These are phyloP conservation scores for Bubo scandiacus DNA, from an alignment of 2,113 vertebrate genomes.

Conservation along the genomic window DNA sequence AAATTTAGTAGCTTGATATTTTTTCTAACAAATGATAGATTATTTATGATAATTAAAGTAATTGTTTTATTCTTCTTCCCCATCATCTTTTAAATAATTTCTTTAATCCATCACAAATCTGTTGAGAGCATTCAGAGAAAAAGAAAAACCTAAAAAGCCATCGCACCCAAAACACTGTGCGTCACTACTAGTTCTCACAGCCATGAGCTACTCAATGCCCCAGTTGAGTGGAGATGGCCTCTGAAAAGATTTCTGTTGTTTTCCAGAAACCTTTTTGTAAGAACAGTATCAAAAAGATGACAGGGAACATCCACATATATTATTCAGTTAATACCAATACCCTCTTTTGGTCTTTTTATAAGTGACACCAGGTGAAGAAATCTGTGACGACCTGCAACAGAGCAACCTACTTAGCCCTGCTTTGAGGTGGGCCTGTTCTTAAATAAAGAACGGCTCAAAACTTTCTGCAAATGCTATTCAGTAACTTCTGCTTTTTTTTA, in stretches of 20 bases:
- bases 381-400: constrained; percentile 19
- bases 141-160: neutral
- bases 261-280: constrained; percentile 19
- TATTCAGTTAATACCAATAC: constrained; percentile 7
- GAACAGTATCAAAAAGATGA: constrained; percentile 7
- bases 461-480: neutral
- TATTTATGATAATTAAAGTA: neutral
- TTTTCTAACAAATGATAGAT: neutral
- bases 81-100: neutral
- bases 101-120: neutral
- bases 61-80: neutral
- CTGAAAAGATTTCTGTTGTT: constrained; percentile 32
- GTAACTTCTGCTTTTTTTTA: neutral
- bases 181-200: neutral
- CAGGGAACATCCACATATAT: neutral
- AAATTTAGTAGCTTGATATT: neutral
- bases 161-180: neutral
- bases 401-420: constrained; percentile 59
- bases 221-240: neutral
- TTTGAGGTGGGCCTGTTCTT: constrained; percentile 20
- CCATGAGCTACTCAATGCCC: neutral
- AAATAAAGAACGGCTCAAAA: neutral
- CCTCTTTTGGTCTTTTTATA: constrained; percentile 44
- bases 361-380: neutral
- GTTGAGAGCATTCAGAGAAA: neutral